These are phyloP conservation scores for Agonopterix heracliana DNA, from an alignment of 2,888 invertebrate species.

Conservation along the genomic window DNA sequence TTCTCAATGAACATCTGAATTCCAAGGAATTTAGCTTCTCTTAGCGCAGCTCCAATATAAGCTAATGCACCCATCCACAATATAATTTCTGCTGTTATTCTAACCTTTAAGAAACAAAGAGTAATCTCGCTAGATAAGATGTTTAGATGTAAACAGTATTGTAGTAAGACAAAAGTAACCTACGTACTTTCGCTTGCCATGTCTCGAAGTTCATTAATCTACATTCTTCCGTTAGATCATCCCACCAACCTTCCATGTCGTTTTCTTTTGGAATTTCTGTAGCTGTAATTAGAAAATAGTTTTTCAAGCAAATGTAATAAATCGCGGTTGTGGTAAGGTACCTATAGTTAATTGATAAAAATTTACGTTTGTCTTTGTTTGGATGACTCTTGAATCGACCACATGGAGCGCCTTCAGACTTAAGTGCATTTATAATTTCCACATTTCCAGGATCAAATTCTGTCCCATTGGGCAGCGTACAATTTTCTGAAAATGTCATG, in stretches of 20 bases:
- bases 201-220: constrained; percentile 80
- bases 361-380: constrained; percentile 57
- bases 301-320: too few species aligned
- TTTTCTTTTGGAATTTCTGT: constrained; percentile 37
- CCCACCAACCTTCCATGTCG: constrained; percentile 82
- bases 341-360: too few species aligned
- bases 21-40: constrained; percentile 94
- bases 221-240: constrained; percentile 82
- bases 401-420: constrained; percentile 42
- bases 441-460: constrained; percentile 49
- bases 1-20: constrained; percentile 96
- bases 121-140: not conserved
- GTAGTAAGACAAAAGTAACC: not conserved
- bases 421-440: constrained; percentile 52
- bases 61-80: constrained; percentile 89
- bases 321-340: too few species aligned
- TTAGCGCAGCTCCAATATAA: constrained; percentile 88
- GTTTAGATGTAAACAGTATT: not conserved
- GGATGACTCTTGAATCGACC: constrained; percentile 63
- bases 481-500: constrained; percentile 46
- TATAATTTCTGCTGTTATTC: constrained; percentile 86
- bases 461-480: constrained; percentile 38
- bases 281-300: too few species aligned
- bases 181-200: constrained; percentile 70
- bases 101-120: constrained; percentile 56